Percentiles rank a stretch among this genome's conserved stretches.
phyloP scores from a whole-genome alignment of 2,888 invertebrate genomes.

The Apoda limacodes region DNA sequence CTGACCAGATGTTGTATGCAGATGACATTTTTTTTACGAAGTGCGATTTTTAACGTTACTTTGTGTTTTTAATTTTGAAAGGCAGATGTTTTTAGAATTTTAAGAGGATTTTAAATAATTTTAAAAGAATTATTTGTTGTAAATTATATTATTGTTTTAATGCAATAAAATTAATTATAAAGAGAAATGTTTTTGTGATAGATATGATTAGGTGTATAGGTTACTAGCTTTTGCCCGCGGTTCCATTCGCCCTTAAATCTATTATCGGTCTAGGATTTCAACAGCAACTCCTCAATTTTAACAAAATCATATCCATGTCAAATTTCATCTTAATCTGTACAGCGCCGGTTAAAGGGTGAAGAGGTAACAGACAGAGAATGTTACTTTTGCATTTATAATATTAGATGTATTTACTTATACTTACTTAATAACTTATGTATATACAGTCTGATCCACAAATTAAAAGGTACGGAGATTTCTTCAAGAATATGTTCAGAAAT shows the following conservation, averaged over 20 bases:
- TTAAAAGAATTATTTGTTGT: too few species aligned
- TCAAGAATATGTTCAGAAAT: too few species aligned
- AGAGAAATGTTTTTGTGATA: neutral
- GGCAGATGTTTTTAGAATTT: constrained; percentile 57
- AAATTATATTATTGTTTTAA: too few species aligned
- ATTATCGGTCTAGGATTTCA: too few species aligned
- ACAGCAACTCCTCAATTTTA: too few species aligned
- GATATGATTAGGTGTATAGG: constrained; percentile 1
- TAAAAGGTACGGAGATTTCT: too few species aligned
- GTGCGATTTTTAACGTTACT: constrained; percentile 67
- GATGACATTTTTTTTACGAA: constrained; percentile 58
- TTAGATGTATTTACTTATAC: too few species aligned
- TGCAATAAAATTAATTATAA: too few species aligned
- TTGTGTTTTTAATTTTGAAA: too few species aligned
- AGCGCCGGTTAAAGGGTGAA: neutral
- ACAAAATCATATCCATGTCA: too few species aligned
- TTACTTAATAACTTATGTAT: too few species aligned
- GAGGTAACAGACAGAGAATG: neutral
- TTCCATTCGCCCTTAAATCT: neutral
- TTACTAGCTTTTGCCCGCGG: neutral
- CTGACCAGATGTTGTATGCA: constrained; percentile 65
- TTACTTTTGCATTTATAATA: neutral
- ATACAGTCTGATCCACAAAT: too few species aligned
- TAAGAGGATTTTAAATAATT: constrained; percentile 25
- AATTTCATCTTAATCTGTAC: neutral